phyloP scores from a whole-genome alignment of 2,888 invertebrate genomes.

The Heliconius ethilla region DNA sequence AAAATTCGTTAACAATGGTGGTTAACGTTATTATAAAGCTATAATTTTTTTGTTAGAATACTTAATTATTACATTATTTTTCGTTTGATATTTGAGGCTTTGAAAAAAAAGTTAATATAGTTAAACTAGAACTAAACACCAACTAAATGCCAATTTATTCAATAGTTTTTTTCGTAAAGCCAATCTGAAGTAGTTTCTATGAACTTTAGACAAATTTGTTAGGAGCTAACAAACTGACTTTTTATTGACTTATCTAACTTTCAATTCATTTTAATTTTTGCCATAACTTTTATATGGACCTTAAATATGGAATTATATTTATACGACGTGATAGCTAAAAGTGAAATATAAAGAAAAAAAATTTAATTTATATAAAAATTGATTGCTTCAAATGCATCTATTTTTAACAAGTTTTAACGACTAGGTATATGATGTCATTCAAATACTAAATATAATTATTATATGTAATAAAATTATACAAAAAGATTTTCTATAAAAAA shows the following conservation, averaged over 20 bases:
- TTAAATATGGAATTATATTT: not conserved
- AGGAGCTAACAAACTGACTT: constrained; percentile 1
- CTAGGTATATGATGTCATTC: too few species aligned
- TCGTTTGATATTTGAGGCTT: not conserved
- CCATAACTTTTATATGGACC: not conserved
- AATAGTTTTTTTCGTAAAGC: not conserved
- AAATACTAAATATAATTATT: too few species aligned
- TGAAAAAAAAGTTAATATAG: not conserved
- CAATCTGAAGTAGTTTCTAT: not conserved
- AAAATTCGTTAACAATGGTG: too few species aligned
- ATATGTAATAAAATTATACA: too few species aligned
- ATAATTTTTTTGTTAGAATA: too few species aligned
- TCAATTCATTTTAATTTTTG: not conserved
- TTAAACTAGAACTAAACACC: not conserved
- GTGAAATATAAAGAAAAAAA: too few species aligned
- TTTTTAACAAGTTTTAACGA: too few species aligned
- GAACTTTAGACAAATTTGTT: constrained; percentile 1
- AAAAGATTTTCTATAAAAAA: too few species aligned
- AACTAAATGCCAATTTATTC: not conserved
- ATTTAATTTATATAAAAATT: too few species aligned
- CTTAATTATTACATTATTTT: too few species aligned
- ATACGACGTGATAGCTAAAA: not conserved
- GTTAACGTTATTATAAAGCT: too few species aligned
- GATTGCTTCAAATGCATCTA: too few species aligned
- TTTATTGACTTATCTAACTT: constrained; percentile 9